phyloP scores from a whole-genome alignment of 2,797 vertebrate species.

The Eleutherodactylus coqui region DNA sequence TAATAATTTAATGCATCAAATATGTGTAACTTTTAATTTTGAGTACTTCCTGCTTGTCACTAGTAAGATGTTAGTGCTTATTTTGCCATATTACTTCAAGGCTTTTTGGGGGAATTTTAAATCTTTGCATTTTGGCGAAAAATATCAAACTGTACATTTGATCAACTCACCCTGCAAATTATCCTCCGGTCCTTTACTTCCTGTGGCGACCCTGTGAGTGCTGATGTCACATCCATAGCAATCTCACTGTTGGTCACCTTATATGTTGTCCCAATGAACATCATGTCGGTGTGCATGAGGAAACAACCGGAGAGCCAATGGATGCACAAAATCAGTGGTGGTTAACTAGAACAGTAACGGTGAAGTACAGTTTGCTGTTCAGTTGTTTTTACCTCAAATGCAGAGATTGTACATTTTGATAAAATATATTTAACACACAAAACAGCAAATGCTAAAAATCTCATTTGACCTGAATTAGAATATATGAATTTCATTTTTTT shows the following conservation, averaged over 20 bases:
- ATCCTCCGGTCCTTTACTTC: neutral
- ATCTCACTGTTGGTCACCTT: neutral
- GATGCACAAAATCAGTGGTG: neutral
- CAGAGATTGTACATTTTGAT: neutral
- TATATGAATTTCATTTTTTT: neutral
- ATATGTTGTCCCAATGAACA: neutral
- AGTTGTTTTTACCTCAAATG: neutral
- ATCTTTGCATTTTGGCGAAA: neutral
- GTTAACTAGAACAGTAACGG: neutral
- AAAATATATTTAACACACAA: neutral
- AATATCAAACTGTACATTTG: neutral
- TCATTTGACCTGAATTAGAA: neutral
- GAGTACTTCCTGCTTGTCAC: neutral
- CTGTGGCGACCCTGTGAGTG: neutral
- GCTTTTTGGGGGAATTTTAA: too few species aligned
- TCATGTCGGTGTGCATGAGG: neutral
- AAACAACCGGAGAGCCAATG: too few species aligned
- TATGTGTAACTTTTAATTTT: neutral
- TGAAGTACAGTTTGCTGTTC: neutral
- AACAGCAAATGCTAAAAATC: neutral
- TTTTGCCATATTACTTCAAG: neutral
- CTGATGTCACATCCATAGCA: neutral
- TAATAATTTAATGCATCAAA: neutral
- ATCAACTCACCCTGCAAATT: too few species aligned
- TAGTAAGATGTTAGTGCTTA: neutral